Evolutionary conservation across 2,797 vertebrate species (phyloP).

Genomic region (Myotis findleyi): DNA sequence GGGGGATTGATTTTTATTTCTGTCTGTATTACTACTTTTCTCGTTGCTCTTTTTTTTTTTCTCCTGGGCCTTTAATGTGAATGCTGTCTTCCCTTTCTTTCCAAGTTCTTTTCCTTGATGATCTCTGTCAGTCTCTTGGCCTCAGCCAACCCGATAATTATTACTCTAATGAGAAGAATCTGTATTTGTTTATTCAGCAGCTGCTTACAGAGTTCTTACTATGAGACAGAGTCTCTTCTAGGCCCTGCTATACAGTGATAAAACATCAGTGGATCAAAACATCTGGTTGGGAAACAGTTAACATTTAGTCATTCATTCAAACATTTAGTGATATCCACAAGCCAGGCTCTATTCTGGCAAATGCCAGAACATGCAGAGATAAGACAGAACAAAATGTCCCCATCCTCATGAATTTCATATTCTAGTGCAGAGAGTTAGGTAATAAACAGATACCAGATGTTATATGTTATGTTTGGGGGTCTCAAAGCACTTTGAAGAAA

Average conservation of each 20-base stretch:
- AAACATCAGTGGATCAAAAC: neutral
- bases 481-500: neutral
- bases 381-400: neutral
- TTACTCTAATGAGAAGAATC: neutral
- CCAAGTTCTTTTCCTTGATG: neutral
- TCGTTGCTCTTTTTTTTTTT: neutral
- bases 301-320: neutral
- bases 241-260: neutral
- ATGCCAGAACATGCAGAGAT: neutral
- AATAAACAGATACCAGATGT: neutral
- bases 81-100: neutral
- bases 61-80: neutral
- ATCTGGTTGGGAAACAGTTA: neutral
- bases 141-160: neutral
- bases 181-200: neutral
- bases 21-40: neutral
- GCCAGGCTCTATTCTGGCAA: neutral
- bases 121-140: neutral
- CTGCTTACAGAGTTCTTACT: neutral
- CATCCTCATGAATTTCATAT: neutral
- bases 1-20: slow-evolving; percentile 3
- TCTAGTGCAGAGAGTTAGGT: neutral
- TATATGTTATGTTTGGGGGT: neutral
- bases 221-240: neutral
- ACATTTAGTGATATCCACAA: neutral